Evolutionary conservation across 2,113 vertebrate species (phyloP).

Genomic region (Felis catus): DNA sequence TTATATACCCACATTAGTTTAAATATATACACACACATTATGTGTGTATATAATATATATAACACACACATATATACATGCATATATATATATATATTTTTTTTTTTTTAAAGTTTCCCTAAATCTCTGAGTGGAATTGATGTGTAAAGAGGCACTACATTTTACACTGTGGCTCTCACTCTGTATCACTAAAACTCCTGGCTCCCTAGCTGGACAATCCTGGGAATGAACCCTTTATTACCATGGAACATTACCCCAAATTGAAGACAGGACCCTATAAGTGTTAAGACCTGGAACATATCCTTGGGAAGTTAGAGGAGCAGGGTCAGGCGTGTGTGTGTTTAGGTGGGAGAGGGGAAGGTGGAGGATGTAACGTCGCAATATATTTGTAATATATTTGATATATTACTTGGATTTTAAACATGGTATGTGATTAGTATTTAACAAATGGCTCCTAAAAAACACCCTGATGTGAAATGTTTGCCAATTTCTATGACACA

Average conservation of each 20-base stretch:
- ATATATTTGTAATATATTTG: background rate
- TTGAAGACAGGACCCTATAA: background rate
- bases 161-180: background rate
- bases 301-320: background rate
- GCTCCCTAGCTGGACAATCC: background rate
- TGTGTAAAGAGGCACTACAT: background rate
- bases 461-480: background rate
- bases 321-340: background rate
- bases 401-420: background rate
- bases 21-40: background rate
- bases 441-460: background rate
- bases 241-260: background rate
- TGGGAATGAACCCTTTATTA: background rate
- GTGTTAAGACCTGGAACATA: background rate
- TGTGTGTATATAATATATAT: background rate
- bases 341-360: background rate
- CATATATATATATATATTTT: background rate
- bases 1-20: background rate
- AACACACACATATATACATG: background rate
- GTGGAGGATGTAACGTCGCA: background rate
- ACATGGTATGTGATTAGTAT: background rate
- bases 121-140: background rate
- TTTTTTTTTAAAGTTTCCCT: background rate
- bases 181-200: background rate
- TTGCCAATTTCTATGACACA: background rate